Conservation (phyloP, 2,888 invertebrate species). For the Balanococcus diminutus region DNA sequence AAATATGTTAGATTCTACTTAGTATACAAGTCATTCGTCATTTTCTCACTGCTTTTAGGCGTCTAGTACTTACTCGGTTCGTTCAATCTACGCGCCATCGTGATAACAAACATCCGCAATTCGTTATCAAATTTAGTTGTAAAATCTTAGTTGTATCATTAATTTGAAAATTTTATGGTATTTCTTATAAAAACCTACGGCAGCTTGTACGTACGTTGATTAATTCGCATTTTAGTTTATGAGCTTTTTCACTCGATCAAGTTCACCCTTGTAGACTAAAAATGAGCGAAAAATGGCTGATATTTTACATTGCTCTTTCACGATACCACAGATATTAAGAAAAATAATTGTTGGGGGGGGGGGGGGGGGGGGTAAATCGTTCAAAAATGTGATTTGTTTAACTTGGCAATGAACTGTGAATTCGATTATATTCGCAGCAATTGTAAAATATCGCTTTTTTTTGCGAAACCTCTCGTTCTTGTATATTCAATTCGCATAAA, state of each 20-base stretch:
- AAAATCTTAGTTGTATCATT: constrained; percentile 8
- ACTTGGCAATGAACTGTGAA: constrained; percentile 7
- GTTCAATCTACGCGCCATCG: background rate
- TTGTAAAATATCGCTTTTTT: background rate
- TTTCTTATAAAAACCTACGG: background rate
- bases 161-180: constrained; percentile 10
- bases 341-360: no score
- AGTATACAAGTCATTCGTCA: constrained; percentile 17
- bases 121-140: constrained; percentile 5
- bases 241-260: background rate
- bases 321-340: background rate
- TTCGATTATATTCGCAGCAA: constrained; percentile 6
- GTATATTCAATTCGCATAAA: background rate
- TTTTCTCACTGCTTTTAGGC: background rate
- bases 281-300: background rate
- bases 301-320: background rate
- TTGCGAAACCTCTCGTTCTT: background rate
- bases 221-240: background rate
- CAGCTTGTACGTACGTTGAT: background rate
- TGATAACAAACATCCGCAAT: constrained; percentile 13
- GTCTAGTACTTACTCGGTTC: no score
- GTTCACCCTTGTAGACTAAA: background rate
- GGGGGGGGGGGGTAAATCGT: no score
- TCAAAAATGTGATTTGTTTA: background rate
- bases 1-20: constrained; percentile 12